Evolutionary conservation across 2,113 vertebrate species (phyloP).

Genomic region (Oxygymnocypris stewartii): DNA sequence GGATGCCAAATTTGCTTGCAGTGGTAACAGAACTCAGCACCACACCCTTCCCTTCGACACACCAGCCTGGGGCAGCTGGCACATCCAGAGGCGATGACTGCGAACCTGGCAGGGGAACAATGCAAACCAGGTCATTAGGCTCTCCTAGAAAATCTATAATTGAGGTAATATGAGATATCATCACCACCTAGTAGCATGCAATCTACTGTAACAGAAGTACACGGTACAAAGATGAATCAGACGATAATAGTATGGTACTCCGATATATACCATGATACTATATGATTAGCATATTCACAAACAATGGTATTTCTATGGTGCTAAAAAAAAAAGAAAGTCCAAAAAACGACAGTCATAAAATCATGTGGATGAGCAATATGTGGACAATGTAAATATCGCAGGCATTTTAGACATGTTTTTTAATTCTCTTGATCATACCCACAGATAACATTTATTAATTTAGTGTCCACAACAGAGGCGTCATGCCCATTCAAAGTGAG

Average conservation of each 20-base stretch:
- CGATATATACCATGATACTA: neutral
- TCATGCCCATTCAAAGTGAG: too few species aligned
- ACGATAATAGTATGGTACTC: neutral
- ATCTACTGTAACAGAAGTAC: neutral
- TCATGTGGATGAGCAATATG: neutral
- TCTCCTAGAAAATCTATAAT: neutral
- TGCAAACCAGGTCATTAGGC: neutral
- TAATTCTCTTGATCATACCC: neutral
- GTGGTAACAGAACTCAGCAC: conserved; percentile 99
- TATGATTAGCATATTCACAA: neutral
- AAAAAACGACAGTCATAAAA: neutral
- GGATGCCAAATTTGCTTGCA: conserved; percentile 99
- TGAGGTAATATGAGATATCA: neutral
- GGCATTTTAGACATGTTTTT: neutral
- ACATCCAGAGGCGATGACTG: conserved; percentile 95
- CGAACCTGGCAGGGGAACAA: conserved; percentile 79
- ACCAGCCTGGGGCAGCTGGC: conserved; percentile 96
- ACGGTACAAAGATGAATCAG: neutral
- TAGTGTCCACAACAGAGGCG: too few species aligned
- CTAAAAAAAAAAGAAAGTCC: neutral
- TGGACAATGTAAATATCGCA: neutral
- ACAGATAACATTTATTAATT: neutral
- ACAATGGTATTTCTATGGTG: neutral
- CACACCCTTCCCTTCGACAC: conserved; percentile 93
- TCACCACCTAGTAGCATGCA: neutral